Conservation (phyloP, 2,797 vertebrate genomes). For the Chelmon rostratus region DNA sequence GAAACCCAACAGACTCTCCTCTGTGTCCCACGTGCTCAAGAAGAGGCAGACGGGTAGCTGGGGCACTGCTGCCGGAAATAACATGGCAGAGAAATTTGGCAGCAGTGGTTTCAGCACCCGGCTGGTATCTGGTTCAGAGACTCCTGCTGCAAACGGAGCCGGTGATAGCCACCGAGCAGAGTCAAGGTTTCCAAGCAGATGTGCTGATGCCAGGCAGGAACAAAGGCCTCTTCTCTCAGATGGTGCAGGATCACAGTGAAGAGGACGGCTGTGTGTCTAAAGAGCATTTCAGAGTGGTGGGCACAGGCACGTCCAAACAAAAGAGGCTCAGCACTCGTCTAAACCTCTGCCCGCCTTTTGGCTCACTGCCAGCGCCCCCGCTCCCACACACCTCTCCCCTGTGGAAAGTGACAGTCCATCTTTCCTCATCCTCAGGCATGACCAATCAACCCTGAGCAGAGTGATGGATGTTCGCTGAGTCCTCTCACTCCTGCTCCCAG, state of each 20-base stretch:
- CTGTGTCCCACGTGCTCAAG: slow-evolving; percentile 59
- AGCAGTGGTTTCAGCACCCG: slow-evolving; percentile 32
- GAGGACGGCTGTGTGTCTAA: slow-evolving; percentile 39
- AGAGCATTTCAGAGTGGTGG: slow-evolving; percentile 54
- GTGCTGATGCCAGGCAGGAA: slow-evolving; percentile 58
- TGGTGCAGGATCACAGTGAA: slow-evolving; percentile 35
- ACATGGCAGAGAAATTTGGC: slow-evolving; percentile 56
- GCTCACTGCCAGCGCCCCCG: slow-evolving; percentile 17
- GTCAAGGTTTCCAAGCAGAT: slow-evolving; percentile 57
- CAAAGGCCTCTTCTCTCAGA: slow-evolving; percentile 39
- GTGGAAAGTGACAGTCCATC: slow-evolving; percentile 59
- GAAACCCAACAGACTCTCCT: slow-evolving; percentile 65
- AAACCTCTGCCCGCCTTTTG: slow-evolving; percentile 49
- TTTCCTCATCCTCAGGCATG: slow-evolving; percentile 59
- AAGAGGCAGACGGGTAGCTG: slow-evolving; percentile 56
- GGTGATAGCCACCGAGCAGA: slow-evolving; percentile 10
- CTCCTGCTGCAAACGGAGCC: slow-evolving; percentile 36
- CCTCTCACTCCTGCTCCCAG: slow-evolving; percentile 34
- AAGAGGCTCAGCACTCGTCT: slow-evolving; percentile 55
- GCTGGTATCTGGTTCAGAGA: slow-evolving; percentile 58
- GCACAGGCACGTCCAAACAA: slow-evolving; percentile 36
- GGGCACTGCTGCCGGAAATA: slow-evolving; percentile 67
- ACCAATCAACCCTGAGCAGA: slow-evolving; percentile 68
- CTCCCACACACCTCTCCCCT: slow-evolving; percentile 32
- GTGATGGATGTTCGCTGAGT: slow-evolving; percentile 67